Evolutionary conservation across 2,888 invertebrate species (phyloP).

Genomic region (Watsonalla binaria): DNA sequence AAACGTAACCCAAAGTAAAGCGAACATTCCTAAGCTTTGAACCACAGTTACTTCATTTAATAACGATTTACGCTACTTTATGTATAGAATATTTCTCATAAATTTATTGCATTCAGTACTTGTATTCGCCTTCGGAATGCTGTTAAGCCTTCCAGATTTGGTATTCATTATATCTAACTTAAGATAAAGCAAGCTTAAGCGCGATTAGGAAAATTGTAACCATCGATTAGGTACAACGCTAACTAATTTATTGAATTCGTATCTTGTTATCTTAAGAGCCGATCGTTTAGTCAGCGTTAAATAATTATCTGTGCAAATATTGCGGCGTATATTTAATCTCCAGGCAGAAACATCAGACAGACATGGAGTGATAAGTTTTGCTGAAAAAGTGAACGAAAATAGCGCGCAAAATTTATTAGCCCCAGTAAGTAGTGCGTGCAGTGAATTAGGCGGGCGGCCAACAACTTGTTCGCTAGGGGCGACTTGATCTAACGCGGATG

Average conservation of each 20-base stretch:
- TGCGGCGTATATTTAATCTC: conserved; percentile 3
- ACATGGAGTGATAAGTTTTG: conserved; percentile 25
- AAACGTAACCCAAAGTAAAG: no score
- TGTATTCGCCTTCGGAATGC: conserved; percentile 55
- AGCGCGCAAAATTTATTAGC: conserved; percentile 52
- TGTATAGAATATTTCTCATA: conserved; percentile 28
- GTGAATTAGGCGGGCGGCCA: conserved; percentile 61
- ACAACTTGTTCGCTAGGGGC: conserved; percentile 57
- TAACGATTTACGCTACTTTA: conserved; percentile 15
- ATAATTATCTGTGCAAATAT: conserved; percentile 3
- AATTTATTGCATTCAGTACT: conserved; percentile 38
- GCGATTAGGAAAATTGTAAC: conserved; percentile 39
- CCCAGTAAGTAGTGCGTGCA: conserved; percentile 49
- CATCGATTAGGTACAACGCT: conserved; percentile 25
- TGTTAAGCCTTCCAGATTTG: conserved; percentile 57
- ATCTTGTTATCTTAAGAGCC: conserved; percentile 1
- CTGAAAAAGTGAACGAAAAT: conserved; percentile 50
- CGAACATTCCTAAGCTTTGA: no score
- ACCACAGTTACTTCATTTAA: conserved; percentile 1
- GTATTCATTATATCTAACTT: conserved; percentile 66
- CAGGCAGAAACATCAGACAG: conserved; percentile 17
- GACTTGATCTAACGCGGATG: conserved; percentile 42
- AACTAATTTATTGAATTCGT: conserved; percentile 19
- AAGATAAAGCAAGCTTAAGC: conserved; percentile 50
- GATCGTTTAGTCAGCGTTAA: not conserved